phyloP scores from a whole-genome alignment of 1,140 invertebrate genomes.

The Caerostris extrusa region DNA sequence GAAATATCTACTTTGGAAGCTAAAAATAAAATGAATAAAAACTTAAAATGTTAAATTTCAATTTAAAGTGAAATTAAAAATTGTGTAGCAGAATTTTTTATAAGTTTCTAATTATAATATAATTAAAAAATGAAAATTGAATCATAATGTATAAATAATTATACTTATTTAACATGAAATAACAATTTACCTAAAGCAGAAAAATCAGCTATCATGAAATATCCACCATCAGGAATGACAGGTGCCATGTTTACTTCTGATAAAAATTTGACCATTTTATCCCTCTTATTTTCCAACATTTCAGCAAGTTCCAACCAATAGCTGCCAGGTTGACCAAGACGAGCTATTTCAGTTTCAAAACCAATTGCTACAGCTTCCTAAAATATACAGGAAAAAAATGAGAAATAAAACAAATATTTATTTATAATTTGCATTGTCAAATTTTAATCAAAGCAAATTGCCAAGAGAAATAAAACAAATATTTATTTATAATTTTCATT shows the following conservation, averaged over 20 bases:
- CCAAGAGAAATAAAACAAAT: background rate
- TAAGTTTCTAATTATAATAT: background rate
- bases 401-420: background rate
- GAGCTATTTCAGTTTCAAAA: constrained; percentile 92
- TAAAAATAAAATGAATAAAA: constrained; percentile 21
- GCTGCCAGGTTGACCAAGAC: constrained; percentile 88
- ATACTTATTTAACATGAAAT: too few relatives aligned
- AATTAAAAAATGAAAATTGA: background rate
- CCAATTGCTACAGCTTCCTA: constrained; percentile 95
- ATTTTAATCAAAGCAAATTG: too few relatives aligned
- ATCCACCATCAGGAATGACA: constrained; percentile 96
- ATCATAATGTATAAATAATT: background rate
- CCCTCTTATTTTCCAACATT: constrained; percentile 91
- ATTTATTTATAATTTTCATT: background rate
- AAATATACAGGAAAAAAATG: background rate
- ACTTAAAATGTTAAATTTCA: background rate
- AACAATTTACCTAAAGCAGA: constrained; percentile 85
- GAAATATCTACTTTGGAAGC: constrained; percentile 79
- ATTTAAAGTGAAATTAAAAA: background rate
- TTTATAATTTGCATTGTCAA: too few relatives aligned
- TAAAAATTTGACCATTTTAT: constrained; percentile 87
- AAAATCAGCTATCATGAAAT: constrained; percentile 98
- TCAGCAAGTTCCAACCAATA: constrained; percentile 91
- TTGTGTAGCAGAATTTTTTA: background rate
- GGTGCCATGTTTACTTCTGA: constrained; percentile 92